These are phyloP conservation scores for Platichthys stellatus DNA, from an alignment of 2,113 vertebrate species.

Conservation along the genomic window DNA sequence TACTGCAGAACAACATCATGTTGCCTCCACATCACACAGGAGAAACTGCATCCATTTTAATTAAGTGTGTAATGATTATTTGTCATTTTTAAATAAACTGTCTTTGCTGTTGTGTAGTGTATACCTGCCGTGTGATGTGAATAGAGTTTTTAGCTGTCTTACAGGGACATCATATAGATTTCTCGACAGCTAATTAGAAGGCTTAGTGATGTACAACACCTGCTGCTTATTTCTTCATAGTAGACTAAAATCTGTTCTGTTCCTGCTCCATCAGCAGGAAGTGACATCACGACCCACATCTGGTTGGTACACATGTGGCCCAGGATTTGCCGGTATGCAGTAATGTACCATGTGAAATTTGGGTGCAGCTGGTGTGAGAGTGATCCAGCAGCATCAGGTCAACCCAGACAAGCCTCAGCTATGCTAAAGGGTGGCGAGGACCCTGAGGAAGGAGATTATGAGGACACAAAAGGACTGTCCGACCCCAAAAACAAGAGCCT, in stretches of 20 bases:
- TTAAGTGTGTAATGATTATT: neutral
- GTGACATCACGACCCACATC: conserved; percentile 32
- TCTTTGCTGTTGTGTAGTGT: neutral
- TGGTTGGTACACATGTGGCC: neutral
- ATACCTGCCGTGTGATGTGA: neutral
- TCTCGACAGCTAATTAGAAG: conserved; percentile 4
- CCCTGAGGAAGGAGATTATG: conserved; percentile 91
- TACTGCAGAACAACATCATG: conserved; percentile 6
- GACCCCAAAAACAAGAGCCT: conserved; percentile 92
- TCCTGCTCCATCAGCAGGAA: conserved; percentile 21
- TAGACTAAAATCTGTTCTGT: neutral
- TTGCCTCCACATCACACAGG: conserved; percentile 23
- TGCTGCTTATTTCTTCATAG: conserved; percentile 3
- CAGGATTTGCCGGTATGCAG: neutral
- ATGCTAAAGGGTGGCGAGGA: conserved; percentile 93
- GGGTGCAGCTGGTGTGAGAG: neutral
- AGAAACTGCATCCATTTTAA: neutral
- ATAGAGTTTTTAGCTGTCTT: conserved; percentile 1
- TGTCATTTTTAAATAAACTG: neutral
- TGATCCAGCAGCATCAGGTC: neutral
- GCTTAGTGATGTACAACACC: conserved; percentile 11
- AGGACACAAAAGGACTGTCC: conserved; percentile 94
- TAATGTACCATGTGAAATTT: neutral
- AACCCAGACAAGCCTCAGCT: neutral
- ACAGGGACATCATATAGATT: neutral